phyloP scores from a whole-genome alignment of 2,797 vertebrate species.

The Pteronotus mesoamericanus region DNA sequence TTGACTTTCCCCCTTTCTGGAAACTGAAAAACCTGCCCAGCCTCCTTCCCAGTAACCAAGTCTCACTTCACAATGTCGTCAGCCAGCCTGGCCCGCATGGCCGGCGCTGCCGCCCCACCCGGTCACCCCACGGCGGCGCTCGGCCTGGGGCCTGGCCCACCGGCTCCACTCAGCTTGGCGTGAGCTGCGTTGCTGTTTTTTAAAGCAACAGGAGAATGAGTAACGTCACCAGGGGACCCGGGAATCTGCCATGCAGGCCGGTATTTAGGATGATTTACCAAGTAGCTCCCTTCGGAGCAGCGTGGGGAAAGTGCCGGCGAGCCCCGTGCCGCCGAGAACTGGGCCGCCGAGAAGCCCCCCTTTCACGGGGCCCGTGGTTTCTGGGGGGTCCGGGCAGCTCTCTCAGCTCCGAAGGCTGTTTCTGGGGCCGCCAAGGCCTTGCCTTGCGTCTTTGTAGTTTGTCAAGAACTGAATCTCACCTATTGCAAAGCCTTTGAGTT shows the following conservation, averaged over 20 bases:
- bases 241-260: background rate
- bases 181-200: background rate
- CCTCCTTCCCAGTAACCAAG: rapidly evolving
- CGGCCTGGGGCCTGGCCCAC: rapidly evolving
- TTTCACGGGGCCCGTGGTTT: background rate
- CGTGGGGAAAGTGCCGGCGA: rapidly evolving
- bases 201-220: background rate
- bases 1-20: rapidly evolving
- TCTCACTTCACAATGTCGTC: rapidly evolving
- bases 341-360: rapidly evolving
- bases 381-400: background rate
- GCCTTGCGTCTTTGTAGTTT: rapidly evolving
- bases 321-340: rapidly evolving
- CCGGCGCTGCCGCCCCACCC: rapidly evolving
- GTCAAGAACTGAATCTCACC: background rate
- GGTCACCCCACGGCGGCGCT: rapidly evolving
- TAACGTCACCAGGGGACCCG: background rate
- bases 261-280: rapidly evolving
- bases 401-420: rapidly evolving
- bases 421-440: rapidly evolving
- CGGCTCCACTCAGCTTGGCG: rapidly evolving
- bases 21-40: rapidly evolving
- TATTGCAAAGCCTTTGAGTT: rapidly evolving
- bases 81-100: rapidly evolving
- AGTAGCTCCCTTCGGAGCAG: background rate